Evolutionary conservation across 2,113 vertebrate genomes (phyloP).

Genomic region (Vireo altiloquus): DNA sequence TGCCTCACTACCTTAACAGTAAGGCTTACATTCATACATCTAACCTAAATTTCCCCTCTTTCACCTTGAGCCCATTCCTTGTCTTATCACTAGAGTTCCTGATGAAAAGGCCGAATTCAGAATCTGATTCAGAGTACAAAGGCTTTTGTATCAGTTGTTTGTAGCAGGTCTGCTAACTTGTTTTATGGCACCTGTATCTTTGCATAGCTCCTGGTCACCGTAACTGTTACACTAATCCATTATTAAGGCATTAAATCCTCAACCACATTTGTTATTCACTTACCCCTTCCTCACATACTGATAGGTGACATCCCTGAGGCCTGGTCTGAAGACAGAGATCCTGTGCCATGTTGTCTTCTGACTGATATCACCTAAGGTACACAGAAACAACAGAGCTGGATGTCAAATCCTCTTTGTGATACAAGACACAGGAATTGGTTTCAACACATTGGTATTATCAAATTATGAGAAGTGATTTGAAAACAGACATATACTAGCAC

Average conservation of each 20-base stretch:
- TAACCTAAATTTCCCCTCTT: background rate
- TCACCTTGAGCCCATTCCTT: background rate
- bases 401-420: background rate
- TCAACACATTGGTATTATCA: background rate
- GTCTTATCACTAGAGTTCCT: background rate
- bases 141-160: background rate
- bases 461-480: background rate
- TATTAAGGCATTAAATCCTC: background rate
- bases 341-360: constrained; percentile 98
- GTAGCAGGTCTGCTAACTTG: background rate
- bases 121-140: background rate
- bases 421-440: background rate
- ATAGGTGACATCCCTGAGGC: constrained; percentile 92
- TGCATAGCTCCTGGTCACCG: background rate
- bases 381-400: background rate
- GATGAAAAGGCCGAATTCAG: background rate
- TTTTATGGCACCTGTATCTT: background rate
- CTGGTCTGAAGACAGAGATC: constrained; percentile 92
- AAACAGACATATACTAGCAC: background rate
- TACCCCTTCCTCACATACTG: constrained; percentile 96
- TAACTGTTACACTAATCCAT: background rate
- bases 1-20: background rate
- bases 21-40: background rate
- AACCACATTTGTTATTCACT: constrained; percentile 5
- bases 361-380: constrained; percentile 85